These are phyloP conservation scores for Meriones unguiculatus DNA, from an alignment of 2,113 vertebrate genomes.

Conservation along the genomic window DNA sequence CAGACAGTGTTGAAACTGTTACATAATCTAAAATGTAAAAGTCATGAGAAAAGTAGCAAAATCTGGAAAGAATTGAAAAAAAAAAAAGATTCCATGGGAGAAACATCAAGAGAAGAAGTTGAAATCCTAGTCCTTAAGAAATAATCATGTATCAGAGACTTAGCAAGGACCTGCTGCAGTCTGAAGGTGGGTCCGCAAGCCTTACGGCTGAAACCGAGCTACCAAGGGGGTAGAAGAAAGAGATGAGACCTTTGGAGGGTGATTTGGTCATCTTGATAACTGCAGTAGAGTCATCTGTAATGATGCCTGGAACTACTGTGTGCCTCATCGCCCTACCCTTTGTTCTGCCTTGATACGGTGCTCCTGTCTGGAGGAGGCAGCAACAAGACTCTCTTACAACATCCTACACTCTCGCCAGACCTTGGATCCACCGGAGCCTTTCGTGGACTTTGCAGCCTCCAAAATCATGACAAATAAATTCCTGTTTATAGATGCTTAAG, in stretches of 20 bases:
- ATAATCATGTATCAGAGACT: background rate
- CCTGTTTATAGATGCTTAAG: background rate
- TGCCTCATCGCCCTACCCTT: background rate
- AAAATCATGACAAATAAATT: background rate
- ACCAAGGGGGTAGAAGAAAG: no score
- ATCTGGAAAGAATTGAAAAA: background rate
- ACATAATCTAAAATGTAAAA: background rate
- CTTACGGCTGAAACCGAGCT: background rate
- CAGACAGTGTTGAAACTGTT: background rate
- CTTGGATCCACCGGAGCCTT: background rate
- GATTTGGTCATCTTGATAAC: background rate
- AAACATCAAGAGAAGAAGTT: background rate
- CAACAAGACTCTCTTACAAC: background rate
- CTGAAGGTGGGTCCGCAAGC: no score
- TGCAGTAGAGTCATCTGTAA: background rate
- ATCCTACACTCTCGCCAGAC: background rate
- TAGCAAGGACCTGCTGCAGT: background rate
- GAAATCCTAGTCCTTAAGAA: background rate
- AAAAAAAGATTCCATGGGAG: background rate
- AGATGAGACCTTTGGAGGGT: no score
- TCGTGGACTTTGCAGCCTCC: background rate
- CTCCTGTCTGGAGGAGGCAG: background rate
- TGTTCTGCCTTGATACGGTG: background rate
- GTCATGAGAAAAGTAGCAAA: background rate
- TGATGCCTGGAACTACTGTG: background rate